These are phyloP conservation scores for Catalaphyllia jardinei DNA, from an alignment of 64 coral and sea anemone species.

Conservation along the genomic window DNA sequence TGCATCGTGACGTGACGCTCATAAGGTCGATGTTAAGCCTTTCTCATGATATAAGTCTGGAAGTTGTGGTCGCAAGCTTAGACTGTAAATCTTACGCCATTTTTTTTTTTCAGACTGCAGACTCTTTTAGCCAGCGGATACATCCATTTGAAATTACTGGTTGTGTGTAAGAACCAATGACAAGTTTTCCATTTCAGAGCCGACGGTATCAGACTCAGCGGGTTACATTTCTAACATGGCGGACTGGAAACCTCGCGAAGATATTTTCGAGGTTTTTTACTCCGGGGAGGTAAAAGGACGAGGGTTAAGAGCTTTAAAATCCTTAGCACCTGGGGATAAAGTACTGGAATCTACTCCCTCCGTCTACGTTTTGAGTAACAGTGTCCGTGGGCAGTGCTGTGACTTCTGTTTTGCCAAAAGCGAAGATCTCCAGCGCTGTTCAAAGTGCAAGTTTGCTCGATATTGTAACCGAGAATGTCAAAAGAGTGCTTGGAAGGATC, in stretches of 20 bases:
- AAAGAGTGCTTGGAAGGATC: slow-evolving; percentile 84
- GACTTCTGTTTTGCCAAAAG: slow-evolving; percentile 76
- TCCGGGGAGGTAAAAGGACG: slow-evolving; percentile 59
- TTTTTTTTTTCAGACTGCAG: background rate
- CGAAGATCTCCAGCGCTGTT: slow-evolving; percentile 70
- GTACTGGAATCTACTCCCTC: slow-evolving; percentile 43
- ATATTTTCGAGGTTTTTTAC: slow-evolving; percentile 63
- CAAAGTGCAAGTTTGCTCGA: slow-evolving; percentile 75
- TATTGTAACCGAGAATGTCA: slow-evolving; percentile 87
- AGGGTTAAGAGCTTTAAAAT: slow-evolving; percentile 63
- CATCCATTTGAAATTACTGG: no score
- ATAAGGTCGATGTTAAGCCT: background rate
- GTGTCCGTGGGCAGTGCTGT: slow-evolving; percentile 65
- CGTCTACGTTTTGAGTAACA: slow-evolving; percentile 72
- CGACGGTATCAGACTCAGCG: slow-evolving; percentile 5
- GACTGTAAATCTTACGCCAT: no score
- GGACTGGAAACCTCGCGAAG: background rate
- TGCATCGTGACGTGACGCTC: background rate
- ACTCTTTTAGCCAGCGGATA: background rate
- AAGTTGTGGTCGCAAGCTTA: background rate
- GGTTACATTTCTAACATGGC: slow-evolving; percentile 64
- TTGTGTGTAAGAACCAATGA: background rate
- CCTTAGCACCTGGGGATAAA: slow-evolving; percentile 52
- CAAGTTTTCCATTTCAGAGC: background rate
- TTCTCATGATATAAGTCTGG: background rate